Conservation (phyloP, 1,140 invertebrate species). For the Dreissena rostriformis region DNA sequence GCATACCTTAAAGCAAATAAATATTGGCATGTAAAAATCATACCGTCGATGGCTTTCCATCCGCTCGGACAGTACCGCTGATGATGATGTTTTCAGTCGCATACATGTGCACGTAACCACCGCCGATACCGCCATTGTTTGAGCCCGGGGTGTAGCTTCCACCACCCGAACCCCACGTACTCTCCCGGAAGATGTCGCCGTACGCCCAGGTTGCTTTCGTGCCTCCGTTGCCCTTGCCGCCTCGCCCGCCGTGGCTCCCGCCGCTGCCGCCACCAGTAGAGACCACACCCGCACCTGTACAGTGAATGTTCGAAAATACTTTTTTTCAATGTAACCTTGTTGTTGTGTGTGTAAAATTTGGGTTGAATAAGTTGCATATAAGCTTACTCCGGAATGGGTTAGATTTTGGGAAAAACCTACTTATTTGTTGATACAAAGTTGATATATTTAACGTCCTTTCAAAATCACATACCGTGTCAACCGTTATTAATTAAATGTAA, state of each 20-base stretch:
- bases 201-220: constrained; percentile 57
- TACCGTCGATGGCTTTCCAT: constrained; percentile 63
- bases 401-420: no score
- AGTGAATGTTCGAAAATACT: no score
- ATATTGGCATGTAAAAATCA: background rate
- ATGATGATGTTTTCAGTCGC: constrained; percentile 46
- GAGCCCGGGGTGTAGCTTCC: constrained; percentile 55
- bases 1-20: no score
- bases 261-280: constrained; percentile 61
- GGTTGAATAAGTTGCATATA: no score
- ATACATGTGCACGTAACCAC: constrained; percentile 62
- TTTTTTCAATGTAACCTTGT: no score
- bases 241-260: constrained; percentile 68
- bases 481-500: no score
- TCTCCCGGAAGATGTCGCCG: constrained; percentile 65
- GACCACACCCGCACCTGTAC: constrained; percentile 57
- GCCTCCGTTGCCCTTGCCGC: constrained; percentile 54
- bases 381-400: no score
- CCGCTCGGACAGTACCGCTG: constrained; percentile 56
- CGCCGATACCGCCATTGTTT: constrained; percentile 68
- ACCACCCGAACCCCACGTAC: constrained; percentile 73
- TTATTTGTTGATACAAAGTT: no score
- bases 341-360: no score
- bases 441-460: no score
- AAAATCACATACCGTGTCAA: no score